Evolutionary conservation across 2,888 invertebrate species (phyloP).

Genomic region (Athetis lepigone): DNA sequence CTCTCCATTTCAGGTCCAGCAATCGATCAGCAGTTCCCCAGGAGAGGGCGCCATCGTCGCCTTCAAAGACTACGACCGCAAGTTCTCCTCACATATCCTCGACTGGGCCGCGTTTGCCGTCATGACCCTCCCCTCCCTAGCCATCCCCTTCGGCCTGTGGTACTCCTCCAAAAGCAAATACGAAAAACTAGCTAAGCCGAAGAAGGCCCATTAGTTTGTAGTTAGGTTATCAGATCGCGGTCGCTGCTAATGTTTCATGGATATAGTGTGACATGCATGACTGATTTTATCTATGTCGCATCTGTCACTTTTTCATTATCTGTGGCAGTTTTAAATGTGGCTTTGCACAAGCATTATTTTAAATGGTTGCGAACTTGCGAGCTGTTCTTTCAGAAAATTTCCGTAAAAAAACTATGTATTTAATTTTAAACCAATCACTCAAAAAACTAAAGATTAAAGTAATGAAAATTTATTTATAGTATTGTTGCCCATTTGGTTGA

Average conservation of each 20-base stretch:
- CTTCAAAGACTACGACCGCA: conserved; percentile 97
- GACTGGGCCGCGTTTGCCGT: conserved; percentile 99
- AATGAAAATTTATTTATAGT: conserved; percentile 18
- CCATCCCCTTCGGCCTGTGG: conserved; percentile 98
- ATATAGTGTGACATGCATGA: conserved; percentile 39
- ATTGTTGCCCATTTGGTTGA: conserved; percentile 1
- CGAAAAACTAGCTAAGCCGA: conserved; percentile 94
- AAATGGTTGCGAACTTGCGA: conserved; percentile 6
- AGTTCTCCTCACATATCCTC: conserved; percentile 98
- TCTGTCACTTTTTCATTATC: not conserved
- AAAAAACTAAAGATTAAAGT: not conserved
- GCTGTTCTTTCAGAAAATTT: not conserved
- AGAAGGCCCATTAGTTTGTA: conserved; percentile 90
- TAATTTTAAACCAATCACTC: not conserved
- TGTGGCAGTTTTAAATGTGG: not conserved
- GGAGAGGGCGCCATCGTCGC: conserved; percentile 98
- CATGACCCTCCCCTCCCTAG: conserved; percentile 98
- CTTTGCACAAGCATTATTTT: not conserved
- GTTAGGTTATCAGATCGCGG: conserved; percentile 64
- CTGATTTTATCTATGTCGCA: conserved; percentile 41
- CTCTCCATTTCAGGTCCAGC: conserved; percentile 91
- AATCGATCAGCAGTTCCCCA: conserved; percentile 95
- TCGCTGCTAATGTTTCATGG: conserved; percentile 75
- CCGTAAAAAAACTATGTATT: not conserved
- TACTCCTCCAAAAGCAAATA: conserved; percentile 98